Evolutionary conservation across 2,888 invertebrate genomes (phyloP).

Genomic region (Diabrotica balteata): DNA sequence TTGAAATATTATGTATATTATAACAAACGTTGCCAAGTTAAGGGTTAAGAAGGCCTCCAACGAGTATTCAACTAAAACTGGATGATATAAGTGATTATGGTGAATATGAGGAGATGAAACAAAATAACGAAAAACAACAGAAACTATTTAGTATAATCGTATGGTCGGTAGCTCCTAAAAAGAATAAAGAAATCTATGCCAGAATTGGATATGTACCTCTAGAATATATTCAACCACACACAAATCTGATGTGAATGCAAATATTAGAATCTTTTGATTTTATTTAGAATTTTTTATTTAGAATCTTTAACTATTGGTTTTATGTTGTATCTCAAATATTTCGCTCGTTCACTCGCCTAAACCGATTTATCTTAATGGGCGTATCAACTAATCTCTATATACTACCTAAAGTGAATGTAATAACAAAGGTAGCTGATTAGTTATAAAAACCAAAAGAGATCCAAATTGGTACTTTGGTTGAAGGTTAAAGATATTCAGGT

Average conservation of each 20-base stretch:
- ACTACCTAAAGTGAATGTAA: too few relatives aligned
- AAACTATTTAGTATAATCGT: slow-evolving; percentile 61
- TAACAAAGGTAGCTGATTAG: too few relatives aligned
- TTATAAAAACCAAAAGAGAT: too few relatives aligned
- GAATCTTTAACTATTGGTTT: too few relatives aligned
- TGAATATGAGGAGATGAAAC: slow-evolving; percentile 75
- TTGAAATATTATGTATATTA: too few relatives aligned
- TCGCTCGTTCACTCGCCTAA: too few relatives aligned
- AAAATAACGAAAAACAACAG: slow-evolving; percentile 63
- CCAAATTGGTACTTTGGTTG: too few relatives aligned
- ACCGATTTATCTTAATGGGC: too few relatives aligned
- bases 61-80: slow-evolving; percentile 79
- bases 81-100: slow-evolving; percentile 83
- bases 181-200: slow-evolving; percentile 72
- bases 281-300: neutral
- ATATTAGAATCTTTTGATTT: neutral
- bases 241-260: slow-evolving; percentile 32
- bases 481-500: too few relatives aligned
- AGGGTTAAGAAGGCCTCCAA: slow-evolving; percentile 82
- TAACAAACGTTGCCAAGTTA: too few relatives aligned
- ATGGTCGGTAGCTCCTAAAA: slow-evolving; percentile 65
- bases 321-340: too few relatives aligned
- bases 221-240: slow-evolving; percentile 66
- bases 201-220: slow-evolving; percentile 69
- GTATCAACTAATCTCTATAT: too few relatives aligned